Base-by-base conservation (phyloP, 1,140 invertebrate species). In the Cepaea nemoralis region DNA sequence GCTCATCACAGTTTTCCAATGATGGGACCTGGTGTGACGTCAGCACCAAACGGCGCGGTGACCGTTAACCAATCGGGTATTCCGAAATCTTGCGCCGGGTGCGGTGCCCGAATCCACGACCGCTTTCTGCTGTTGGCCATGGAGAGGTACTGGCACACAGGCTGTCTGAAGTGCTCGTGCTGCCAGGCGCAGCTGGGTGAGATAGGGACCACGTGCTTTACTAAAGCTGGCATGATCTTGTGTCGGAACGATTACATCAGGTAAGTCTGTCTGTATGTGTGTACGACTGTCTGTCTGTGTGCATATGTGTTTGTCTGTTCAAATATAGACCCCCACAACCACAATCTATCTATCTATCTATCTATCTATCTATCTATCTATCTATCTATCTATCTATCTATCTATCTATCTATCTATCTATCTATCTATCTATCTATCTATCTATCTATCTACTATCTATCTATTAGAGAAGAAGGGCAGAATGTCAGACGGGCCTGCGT, bases 211-310 rank as follows among this genome's bases (percentile, higher is more conserved):
- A 96, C 96, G 83, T 98, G 96, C 93, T 98, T 96, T 92, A 96
- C 95, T 87, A 96, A 95, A 92, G 94, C 94, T 77, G 96, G 95
- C 85, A 96, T 97, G 95, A 97, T 97, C 89, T 94, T 98, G 85
- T 98, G 97, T 94, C 96, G 96, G 94, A 94, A 94, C 91, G 97
- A 98, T 92, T 98, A 98, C 92, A 94, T 95, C 90, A 96, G 95
- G 97, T 98, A 93, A 94, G 94, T 83, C n/a, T n/a, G n/a, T n/a
- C n/a, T n/a, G n/a, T n/a, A n/a, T n/a, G n/a, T n/a, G n/a, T n/a
- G n/a, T n/a, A n/a, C n/a, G n/a, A n/a, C n/a, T n/a, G n/a, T n/a
- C n/a, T n/a, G n/a, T n/a, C n/a, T n/a, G n/a, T n/a, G n/a, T n/a
- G n/a, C n/a, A n/a, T n/a, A n/a, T n/a, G n/a, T n/a, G n/a, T n/a